phyloP scores from a whole-genome alignment of 2,888 invertebrate genomes.

The Lymantria dispar region DNA sequence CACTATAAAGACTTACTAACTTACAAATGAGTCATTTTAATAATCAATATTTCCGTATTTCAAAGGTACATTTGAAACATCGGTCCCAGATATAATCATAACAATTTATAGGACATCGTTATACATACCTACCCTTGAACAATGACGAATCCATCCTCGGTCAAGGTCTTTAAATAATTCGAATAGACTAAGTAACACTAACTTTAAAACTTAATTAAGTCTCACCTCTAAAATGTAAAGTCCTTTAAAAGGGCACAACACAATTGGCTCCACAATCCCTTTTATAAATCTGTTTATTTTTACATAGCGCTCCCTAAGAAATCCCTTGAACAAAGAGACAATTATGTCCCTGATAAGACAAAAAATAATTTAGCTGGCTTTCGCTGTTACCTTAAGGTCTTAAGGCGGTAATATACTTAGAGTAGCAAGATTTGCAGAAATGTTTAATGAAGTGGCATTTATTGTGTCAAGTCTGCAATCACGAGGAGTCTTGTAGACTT shows the following conservation, averaged over 20 bases:
- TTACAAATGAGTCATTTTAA: too few relatives aligned
- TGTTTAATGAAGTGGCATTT: constrained; percentile 11
- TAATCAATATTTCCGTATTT: too few relatives aligned
- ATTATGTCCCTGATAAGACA: constrained; percentile 23
- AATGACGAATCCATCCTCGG: too few relatives aligned
- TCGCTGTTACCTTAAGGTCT: constrained; percentile 8
- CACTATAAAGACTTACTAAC: too few relatives aligned
- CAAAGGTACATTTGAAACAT: too few relatives aligned
- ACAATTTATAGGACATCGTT: too few relatives aligned
- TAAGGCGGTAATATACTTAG: constrained; percentile 10
- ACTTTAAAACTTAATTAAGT: constrained; percentile 8
- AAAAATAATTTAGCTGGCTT: constrained; percentile 27
- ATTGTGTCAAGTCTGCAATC: constrained; percentile 10
- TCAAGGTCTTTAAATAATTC: not conserved
- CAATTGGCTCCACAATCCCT: constrained; percentile 19
- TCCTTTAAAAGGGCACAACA: constrained; percentile 6
- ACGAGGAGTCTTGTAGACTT: not conserved
- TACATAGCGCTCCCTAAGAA: constrained; percentile 11
- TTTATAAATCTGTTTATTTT: constrained; percentile 25
- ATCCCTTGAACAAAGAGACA: constrained; percentile 20
- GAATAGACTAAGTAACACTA: not conserved
- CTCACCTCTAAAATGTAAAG: constrained; percentile 2
- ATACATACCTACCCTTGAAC: too few relatives aligned
- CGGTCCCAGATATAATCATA: too few relatives aligned
- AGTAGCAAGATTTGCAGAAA: constrained; percentile 14